These are phyloP conservation scores for Periophthalmus modestus DNA, from an alignment of 2,113 vertebrate genomes.

Conservation along the genomic window DNA sequence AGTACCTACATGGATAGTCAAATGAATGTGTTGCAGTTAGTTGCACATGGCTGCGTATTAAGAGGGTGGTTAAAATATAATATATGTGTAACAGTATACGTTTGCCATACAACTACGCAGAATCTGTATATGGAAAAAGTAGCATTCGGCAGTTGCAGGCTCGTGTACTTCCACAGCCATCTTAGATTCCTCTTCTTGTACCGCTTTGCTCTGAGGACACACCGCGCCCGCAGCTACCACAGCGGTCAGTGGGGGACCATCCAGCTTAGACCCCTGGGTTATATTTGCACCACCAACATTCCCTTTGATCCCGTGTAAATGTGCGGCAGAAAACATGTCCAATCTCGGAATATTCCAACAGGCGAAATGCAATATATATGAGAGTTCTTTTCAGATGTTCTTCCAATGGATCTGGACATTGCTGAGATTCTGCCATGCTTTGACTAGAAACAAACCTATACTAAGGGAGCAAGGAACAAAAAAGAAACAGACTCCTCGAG, in stretches of 20 bases:
- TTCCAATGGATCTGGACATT: neutral
- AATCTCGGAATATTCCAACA: neutral
- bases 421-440: neutral
- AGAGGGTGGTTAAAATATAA: too few species aligned
- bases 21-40: too few species aligned
- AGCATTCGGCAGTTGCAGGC: neutral
- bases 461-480: neutral
- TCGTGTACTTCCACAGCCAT: neutral
- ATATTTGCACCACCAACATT: conserved; percentile 10
- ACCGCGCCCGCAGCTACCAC: conserved; percentile 31
- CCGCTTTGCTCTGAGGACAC: conserved; percentile 14
- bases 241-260: conserved; percentile 9
- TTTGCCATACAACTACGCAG: too few species aligned
- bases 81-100: too few species aligned
- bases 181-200: conserved; percentile 18
- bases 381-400: neutral
- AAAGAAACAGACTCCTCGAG: neutral
- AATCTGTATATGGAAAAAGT: neutral
- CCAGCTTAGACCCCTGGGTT: conserved; percentile 16
- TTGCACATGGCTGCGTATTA: too few species aligned
- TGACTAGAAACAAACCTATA: neutral
- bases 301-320: conserved; percentile 10
- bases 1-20: too few species aligned
- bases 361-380: neutral
- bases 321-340: conserved; percentile 1